Base-by-base conservation (phyloP, 2,888 invertebrate genomes). In the Caenorhabditis imperialis region DNA sequence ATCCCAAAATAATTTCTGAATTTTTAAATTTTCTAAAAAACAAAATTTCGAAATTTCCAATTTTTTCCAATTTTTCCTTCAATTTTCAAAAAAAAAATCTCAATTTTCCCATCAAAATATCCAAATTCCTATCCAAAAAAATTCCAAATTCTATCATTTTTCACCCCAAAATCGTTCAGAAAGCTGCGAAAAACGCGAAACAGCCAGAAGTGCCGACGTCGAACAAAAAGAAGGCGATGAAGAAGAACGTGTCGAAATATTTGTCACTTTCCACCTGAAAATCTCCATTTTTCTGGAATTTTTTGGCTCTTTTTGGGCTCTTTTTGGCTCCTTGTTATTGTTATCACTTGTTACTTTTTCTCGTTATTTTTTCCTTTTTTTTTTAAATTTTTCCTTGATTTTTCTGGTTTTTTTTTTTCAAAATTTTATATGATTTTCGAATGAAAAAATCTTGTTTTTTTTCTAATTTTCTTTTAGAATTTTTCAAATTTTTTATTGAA, bases 231-330 rank as follows among this genome's bases (percentile, higher is more conserved):
- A 63, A 74, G 50, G 54, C 63, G 61, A 75, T 58, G 62, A 77
- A 77, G 60, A 75, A 75, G 57, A 61, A 75, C 37, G 79, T 76
- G 7, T 27, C 76, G 40, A 76, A 76, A 38, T 76, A 73, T 72
- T 54, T 76, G 35, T 71, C 76, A 7, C 63, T 76, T 42, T 67
- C 69, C 22, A 67, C 70, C 27, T 72, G 20, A 47, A 30, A 30
- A 7, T 30, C 7, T 10, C n/a, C 16, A 14, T 38, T 16, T 10
- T 54, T 54, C 23, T n/a, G 14, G 14, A 30, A n/a, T 30, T 33
- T 18, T 14, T 33, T n/a, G 35, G 27, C 6, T 25, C 30, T 27
- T n/a, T 30, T 30, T 30, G 7, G 7, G 10, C 10, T 30, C 30
- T 30, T 30, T 30, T 30, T 30, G 30, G 6, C 18, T 51, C 6